These are phyloP conservation scores for Cygnus buccinator DNA, from an alignment of 2,113 vertebrate genomes.

Conservation along the genomic window DNA sequence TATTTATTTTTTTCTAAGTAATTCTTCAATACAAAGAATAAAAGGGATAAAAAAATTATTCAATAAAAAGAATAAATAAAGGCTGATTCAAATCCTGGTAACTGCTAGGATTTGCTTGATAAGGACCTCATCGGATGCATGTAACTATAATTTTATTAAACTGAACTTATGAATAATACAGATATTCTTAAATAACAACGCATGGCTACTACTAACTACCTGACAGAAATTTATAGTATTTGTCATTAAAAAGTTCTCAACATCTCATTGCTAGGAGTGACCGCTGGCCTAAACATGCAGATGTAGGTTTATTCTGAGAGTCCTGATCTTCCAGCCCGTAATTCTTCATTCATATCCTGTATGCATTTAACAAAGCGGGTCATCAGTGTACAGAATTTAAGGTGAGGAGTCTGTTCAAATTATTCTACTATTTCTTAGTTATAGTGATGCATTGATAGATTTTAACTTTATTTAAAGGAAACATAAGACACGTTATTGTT, in stretches of 20 bases:
- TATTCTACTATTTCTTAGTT: not conserved
- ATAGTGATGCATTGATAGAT: not conserved
- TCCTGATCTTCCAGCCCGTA: not conserved
- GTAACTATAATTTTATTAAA: not conserved
- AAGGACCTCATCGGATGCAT: not conserved
- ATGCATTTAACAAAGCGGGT: not conserved
- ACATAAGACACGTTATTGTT: not conserved
- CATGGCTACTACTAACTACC: not conserved
- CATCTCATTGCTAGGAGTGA: not conserved
- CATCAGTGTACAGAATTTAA: not conserved
- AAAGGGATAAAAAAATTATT: not conserved
- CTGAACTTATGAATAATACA: not conserved
- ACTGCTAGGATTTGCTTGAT: not conserved
- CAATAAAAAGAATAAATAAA: not conserved
- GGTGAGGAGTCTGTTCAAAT: not conserved
- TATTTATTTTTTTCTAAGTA: not conserved
- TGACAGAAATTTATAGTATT: not conserved
- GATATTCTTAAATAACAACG: not conserved
- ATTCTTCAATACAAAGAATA: not conserved
- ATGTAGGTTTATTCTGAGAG: not conserved
- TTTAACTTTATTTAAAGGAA: not conserved
- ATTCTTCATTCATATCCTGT: not conserved
- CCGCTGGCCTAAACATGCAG: not conserved
- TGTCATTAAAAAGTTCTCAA: not conserved
- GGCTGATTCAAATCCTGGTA: not conserved